A percentile compares a stretch with the other conserved stretches of the same genome.
phyloP scores from a whole-genome alignment of 2,888 invertebrate species.

The Ophioninae sp. region DNA sequence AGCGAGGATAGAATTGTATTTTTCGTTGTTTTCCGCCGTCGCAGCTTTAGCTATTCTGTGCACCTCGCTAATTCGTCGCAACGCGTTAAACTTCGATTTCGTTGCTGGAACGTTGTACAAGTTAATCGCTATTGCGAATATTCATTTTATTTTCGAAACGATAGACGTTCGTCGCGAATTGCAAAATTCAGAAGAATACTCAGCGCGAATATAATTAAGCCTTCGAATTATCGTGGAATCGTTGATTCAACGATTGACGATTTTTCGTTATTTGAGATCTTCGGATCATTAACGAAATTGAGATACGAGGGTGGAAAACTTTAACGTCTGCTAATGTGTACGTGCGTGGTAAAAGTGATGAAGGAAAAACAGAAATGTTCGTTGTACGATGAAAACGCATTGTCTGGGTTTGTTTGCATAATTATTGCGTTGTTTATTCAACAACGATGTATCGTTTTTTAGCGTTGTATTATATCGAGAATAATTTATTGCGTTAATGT shows the following conservation, averaged over 20 bases:
- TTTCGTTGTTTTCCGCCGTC: constrained; percentile 19
- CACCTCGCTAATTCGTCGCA: constrained; percentile 16
- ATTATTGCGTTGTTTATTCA: constrained; percentile 33
- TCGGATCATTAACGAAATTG: constrained; percentile 10
- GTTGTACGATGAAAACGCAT: background rate
- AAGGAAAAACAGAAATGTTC: constrained; percentile 4
- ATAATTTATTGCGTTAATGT: constrained; percentile 58
- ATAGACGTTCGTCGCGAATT: constrained; percentile 28
- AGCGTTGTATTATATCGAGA: constrained; percentile 55
- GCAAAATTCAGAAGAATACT: constrained; percentile 28
- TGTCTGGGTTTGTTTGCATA: background rate
- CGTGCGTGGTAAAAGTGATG: constrained; percentile 25
- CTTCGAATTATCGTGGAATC: constrained; percentile 9
- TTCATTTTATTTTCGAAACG: constrained; percentile 33
- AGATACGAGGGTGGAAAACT: constrained; percentile 15
- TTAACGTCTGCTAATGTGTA: constrained; percentile 25
- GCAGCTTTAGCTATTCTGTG: constrained; percentile 19
- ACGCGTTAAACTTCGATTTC: constrained; percentile 33
- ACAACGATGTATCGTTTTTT: constrained; percentile 55
- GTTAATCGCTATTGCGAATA: background rate
- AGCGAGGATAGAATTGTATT: constrained; percentile 24
- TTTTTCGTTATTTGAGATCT: background rate
- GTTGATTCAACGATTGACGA: constrained; percentile 10
- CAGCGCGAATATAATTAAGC: constrained; percentile 15
- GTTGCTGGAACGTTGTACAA: background rate